phyloP scores from a whole-genome alignment of 2,888 invertebrate species.

The Temnothorax ravouxi region DNA sequence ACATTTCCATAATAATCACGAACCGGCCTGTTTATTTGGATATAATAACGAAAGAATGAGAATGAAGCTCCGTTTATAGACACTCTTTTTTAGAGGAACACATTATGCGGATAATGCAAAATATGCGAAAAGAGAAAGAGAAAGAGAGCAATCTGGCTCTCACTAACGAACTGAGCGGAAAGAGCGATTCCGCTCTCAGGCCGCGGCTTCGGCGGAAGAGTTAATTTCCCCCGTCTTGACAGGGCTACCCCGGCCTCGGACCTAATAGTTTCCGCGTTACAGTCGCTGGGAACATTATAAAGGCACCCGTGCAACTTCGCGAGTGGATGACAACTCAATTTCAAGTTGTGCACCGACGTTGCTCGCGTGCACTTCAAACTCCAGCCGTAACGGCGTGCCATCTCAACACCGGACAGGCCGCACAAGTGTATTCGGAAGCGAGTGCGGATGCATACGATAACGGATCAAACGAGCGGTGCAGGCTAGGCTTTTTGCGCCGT shows the following conservation, averaged over 20 bases:
- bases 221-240: constrained; percentile 38
- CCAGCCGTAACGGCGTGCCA: constrained; percentile 47
- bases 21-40: background rate
- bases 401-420: constrained; percentile 43
- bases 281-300: constrained; percentile 80
- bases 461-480: constrained; percentile 1
- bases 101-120: background rate
- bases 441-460: background rate
- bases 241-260: constrained; percentile 70
- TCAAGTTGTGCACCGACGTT: constrained; percentile 84
- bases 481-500: background rate
- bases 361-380: constrained; percentile 84
- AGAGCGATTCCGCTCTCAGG: constrained; percentile 22
- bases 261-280: constrained; percentile 83
- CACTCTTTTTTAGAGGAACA: background rate
- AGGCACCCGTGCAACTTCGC: constrained; percentile 82
- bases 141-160: background rate
- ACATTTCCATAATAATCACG: background rate
- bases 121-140: background rate
- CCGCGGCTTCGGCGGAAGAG: constrained; percentile 26
- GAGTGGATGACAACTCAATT: constrained; percentile 86
- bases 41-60: background rate
- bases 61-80: background rate
- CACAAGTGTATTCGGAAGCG: constrained; percentile 29
- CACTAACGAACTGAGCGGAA: background rate